A percentile compares a stretch with the other conserved stretches of the same genome.
These are phyloP conservation scores for Bombylius major DNA, from an alignment of 2,888 invertebrate species.

Conservation along the genomic window DNA sequence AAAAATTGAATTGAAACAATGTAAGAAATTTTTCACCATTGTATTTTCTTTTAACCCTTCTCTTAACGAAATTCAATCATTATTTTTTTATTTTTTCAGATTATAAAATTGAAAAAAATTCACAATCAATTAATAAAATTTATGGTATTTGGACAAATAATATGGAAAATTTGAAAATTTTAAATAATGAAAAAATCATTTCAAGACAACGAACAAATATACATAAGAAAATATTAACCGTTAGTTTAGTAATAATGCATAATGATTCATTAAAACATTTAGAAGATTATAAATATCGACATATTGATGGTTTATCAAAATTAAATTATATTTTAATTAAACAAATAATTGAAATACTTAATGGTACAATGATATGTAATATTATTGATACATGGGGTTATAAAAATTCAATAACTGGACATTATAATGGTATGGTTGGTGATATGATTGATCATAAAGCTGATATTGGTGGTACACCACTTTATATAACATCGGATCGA, in stretches of 20 bases:
- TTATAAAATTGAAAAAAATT: conserved; percentile 2
- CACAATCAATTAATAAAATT: not conserved
- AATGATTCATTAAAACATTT: conserved; percentile 35
- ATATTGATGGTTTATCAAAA: conserved; percentile 49
- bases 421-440: conserved; percentile 47
- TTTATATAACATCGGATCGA: conserved; percentile 30
- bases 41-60: too few relatives aligned
- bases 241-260: conserved; percentile 29
- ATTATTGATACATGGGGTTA: conserved; percentile 50
- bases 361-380: conserved; percentile 41
- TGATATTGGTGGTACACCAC: conserved; percentile 42
- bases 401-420: conserved; percentile 37
- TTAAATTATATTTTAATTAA: conserved; percentile 46
- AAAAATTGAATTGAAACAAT: too few relatives aligned
- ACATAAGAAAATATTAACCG: conserved; percentile 20
- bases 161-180: not conserved
- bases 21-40: too few relatives aligned
- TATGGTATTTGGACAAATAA: conserved; percentile 2
- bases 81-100: conserved; percentile 3
- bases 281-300: conserved; percentile 34
- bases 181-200: conserved; percentile 3
- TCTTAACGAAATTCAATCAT: too few relatives aligned
- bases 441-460: conserved; percentile 42
- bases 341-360: conserved; percentile 43
- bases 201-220: conserved; percentile 22